Conservation (phyloP, 2,888 invertebrate genomes). For the Drosophila mayaguana region DNA sequence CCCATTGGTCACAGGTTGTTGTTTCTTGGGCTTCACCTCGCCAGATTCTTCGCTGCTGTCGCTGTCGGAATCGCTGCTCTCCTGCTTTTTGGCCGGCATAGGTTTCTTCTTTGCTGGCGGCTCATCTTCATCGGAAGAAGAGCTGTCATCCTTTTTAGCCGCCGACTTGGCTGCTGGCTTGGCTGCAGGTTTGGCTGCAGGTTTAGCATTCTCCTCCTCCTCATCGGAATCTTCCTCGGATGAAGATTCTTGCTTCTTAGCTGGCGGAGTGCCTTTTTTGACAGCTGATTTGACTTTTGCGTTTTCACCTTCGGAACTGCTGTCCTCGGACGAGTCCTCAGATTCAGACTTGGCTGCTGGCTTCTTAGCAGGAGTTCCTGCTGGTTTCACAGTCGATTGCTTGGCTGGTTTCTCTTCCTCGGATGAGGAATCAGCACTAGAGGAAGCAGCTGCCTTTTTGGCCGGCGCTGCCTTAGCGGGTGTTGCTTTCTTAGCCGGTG, state of each 20-base stretch:
- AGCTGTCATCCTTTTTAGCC: constrained; percentile 73
- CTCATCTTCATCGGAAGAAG: constrained; percentile 60
- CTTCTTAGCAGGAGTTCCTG: constrained; percentile 34
- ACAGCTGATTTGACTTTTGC: constrained; percentile 74
- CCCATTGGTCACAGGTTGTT: constrained; percentile 33
- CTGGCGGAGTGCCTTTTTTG: constrained; percentile 67
- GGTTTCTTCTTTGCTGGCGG: constrained; percentile 68
- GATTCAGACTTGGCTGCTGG: constrained; percentile 51
- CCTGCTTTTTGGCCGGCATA: constrained; percentile 67
- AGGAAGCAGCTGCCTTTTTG: constrained; percentile 54
- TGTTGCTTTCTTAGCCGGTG: constrained; percentile 41
- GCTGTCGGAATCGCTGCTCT: constrained; percentile 45
- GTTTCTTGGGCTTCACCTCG: constrained; percentile 44
- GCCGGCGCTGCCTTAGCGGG: constrained; percentile 50
- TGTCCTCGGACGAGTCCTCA: constrained; percentile 80
- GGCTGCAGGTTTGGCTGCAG: constrained; percentile 41
- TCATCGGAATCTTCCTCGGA: constrained; percentile 66
- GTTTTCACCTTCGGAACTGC: constrained; percentile 64
- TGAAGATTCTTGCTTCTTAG: constrained; percentile 80
- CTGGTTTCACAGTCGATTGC: constrained; percentile 45
- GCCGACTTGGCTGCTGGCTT: constrained; percentile 59
- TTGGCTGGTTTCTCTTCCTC: constrained; percentile 69
- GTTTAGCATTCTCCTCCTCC: constrained; percentile 25
- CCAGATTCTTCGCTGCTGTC: constrained; percentile 60
- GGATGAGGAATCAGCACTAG: constrained; percentile 84